Base-by-base conservation (phyloP, 2,113 vertebrate genomes). In the Engraulis encrasicolus region DNA sequence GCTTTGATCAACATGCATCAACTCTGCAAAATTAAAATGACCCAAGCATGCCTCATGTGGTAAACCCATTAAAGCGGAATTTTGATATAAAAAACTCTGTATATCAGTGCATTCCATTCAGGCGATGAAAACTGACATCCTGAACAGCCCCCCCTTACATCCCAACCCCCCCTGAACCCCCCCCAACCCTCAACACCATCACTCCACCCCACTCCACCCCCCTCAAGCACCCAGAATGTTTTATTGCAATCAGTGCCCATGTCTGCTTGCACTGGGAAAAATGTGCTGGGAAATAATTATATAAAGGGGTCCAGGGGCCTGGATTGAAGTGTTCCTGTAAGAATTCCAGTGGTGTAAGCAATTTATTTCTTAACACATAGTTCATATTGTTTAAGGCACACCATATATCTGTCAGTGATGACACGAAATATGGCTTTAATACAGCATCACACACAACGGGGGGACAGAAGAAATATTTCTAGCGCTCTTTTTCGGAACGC, bases 341-440 rank as follows among this genome's bases (percentile, higher is more conserved):
- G 94, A 92, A 95, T 93, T 95, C 92, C 92, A 89, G 91, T 91
- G 91, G 91, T 90, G 94, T 94, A 96, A 96, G 95, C 94, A 94
- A 94, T 95, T 95, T 95, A 93, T 94, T 94, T 93, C 93, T 93
- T 95, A 95, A 95, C 94, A 94, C 93, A 92, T 94, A 95, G 91
- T 95, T 95, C 94, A 95, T 95, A 95, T 95, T 94, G 93, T 95
- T 94, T 94, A 94, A 94, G 92, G 91, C 94, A 94, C 88, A 61
- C 89, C 90, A 87, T 95, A 94, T 94, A 95, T 95, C 94, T 95
- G 93, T 93, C 93, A 94, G 88, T 87, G 84, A 88, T 91, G 90
- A 94, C 84, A 85, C 90, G 88, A 95, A 94, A 95, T 95, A 95
- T 93, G 92, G 92, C 92, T 96, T 95, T 94, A 95, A 95, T 95